Evolutionary conservation across 2,113 vertebrate genomes (phyloP).

Genomic region (Bombycilla garrulus): DNA sequence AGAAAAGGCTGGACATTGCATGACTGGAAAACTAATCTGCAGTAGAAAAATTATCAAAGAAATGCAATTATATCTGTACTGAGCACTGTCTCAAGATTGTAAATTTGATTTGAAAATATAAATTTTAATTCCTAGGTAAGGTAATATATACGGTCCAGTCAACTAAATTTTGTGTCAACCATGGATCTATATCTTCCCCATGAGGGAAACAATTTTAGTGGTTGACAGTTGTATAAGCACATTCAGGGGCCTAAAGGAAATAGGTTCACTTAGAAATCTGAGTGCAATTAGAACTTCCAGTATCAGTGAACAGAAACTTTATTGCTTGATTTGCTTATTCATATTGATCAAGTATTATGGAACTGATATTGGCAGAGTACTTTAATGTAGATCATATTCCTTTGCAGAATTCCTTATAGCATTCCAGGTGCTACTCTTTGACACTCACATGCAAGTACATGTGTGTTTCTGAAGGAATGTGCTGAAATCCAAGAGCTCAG

Average conservation of each 20-base stretch:
- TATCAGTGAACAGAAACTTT: constrained; percentile 35
- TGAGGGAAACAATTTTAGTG: constrained; percentile 35
- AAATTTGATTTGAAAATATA: constrained; percentile 52
- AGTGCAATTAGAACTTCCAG: constrained; percentile 43
- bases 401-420: background rate
- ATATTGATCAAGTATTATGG: constrained; percentile 44
- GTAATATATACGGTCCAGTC: constrained; percentile 32
- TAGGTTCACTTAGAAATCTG: constrained; percentile 3
- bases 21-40: background rate
- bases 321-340: constrained; percentile 21
- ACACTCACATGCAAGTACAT: background rate
- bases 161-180: constrained; percentile 38
- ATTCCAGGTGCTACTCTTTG: background rate
- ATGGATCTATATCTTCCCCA: background rate
- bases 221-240: constrained; percentile 38
- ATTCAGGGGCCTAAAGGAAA: constrained; percentile 24
- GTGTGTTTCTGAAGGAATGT: background rate
- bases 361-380: constrained; percentile 6
- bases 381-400: constrained; percentile 29
- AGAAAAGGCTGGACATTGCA: background rate
- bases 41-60: background rate
- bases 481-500: background rate
- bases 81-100: background rate
- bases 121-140: constrained; percentile 56
- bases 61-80: background rate